Evolutionary conservation across 2,888 invertebrate species (phyloP), one percentile per base, ranked within the genome.

Genomic region (Archips xylosteana): DNA sequence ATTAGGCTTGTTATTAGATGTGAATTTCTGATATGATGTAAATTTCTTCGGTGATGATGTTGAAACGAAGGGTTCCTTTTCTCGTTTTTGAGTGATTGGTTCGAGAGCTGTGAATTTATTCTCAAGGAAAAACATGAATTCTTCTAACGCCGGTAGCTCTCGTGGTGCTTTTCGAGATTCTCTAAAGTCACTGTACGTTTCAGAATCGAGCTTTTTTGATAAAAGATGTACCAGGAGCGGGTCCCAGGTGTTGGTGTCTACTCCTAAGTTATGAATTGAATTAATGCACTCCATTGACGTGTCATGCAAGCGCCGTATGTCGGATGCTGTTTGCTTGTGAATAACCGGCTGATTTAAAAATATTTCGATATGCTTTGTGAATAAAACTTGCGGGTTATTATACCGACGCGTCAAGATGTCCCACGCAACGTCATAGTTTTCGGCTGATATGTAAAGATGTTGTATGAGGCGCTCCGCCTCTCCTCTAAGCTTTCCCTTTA

Each of bases 171-270:
- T 67, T 2, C 71, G 68, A 9, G 62, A 45, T 45, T 78, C 75
- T 39, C 67, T 75, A 36, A 74, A 78, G 45, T 75, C 76, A 13
- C 65, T 63, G 47, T 60, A 75, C 0, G 77, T 71, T 12, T n/a
- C 59, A 3, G 70, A 45, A 42, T 75, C 76, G 0, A 78, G 39
- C 49, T 78, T 76, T 54, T 75, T 70, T 2, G 51, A 42, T 42
- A 78, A 51, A 0, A 75, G 13, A 54, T 78, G 76, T 9, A 75
- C 75, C 13, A 76, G 36, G 3, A 75, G 36, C 9, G 75, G 75
- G 12, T 74, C 78, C 78, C 79, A 78, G 0, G 76, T 70, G 13
- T 45, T 68, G 13, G 76, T 78, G 59, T 79, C 74, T 1, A 78
- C 45, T 3, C 76, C 78, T 9, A 78, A 64, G 60, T 78, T 78